These are phyloP conservation scores for Tholera decimalis DNA, from an alignment of 2,888 invertebrate species.

Conservation along the genomic window DNA sequence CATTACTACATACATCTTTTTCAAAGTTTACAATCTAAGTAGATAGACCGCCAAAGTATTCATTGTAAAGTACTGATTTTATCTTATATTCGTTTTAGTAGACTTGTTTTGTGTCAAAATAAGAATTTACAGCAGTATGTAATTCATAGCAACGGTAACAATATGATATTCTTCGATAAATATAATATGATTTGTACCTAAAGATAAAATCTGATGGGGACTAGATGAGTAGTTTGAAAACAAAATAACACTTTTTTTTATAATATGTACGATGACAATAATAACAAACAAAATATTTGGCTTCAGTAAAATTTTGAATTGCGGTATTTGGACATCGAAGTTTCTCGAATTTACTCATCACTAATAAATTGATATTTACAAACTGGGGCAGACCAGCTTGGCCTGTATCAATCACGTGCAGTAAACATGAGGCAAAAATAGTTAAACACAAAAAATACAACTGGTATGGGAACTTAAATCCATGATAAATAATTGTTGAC, in stretches of 20 bases:
- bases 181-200: slow-evolving; percentile 68
- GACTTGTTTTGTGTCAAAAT: slow-evolving; percentile 59
- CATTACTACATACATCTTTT: slow-evolving; percentile 79
- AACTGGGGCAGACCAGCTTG: slow-evolving; percentile 1
- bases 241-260: slow-evolving; percentile 51
- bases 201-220: slow-evolving; percentile 64
- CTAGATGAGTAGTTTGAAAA: slow-evolving; percentile 66
- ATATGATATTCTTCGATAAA: slow-evolving; percentile 50
- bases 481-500: slow-evolving; percentile 22
- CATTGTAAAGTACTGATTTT: slow-evolving; percentile 72
- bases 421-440: slow-evolving; percentile 12
- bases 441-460: slow-evolving; percentile 19
- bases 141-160: slow-evolving; percentile 51
- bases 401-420: slow-evolving; percentile 2
- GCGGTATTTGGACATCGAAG: slow-evolving; percentile 26
- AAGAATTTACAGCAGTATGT: slow-evolving; percentile 47
- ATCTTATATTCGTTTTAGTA: slow-evolving; percentile 60
- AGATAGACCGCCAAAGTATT: slow-evolving; percentile 87
- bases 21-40: slow-evolving; percentile 85
- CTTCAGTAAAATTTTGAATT: slow-evolving; percentile 48
- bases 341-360: slow-evolving; percentile 27
- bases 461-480: slow-evolving; percentile 28
- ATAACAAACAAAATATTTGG: slow-evolving; percentile 55
- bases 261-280: slow-evolving; percentile 47
- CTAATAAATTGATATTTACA: slow-evolving; percentile 20